A percentile compares a stretch with the other conserved stretches of the same genome.
These are phyloP conservation scores for Crocuta crocuta DNA, from an alignment of 2,113 vertebrate genomes.

Conservation along the genomic window DNA sequence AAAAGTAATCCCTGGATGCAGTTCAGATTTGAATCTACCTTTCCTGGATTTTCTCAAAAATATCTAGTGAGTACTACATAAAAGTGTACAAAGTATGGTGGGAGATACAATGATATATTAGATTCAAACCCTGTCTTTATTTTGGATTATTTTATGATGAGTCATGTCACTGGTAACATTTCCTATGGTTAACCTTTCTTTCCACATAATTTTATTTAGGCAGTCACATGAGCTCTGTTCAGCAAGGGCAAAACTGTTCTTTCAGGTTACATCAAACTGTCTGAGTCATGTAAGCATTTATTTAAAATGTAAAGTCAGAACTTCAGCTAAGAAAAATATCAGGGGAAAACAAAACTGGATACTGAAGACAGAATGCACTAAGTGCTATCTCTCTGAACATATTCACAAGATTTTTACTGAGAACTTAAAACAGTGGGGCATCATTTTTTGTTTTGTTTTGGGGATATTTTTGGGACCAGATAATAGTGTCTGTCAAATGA, in stretches of 20 bases:
- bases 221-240: background rate
- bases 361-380: background rate
- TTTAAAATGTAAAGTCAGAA: conserved; percentile 64
- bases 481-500: background rate
- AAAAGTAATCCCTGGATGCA: background rate
- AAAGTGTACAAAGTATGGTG: background rate
- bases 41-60: background rate
- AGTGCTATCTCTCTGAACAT: background rate
- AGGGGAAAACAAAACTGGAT: background rate
- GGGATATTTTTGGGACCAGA: background rate
- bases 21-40: background rate
- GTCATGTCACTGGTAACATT: background rate
- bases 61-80: background rate
- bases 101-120: background rate
- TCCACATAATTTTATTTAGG: conserved; percentile 9
- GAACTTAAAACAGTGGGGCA: background rate
- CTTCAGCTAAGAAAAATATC: conserved; percentile 1
- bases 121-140: background rate
- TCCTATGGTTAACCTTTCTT: background rate
- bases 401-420: conserved; percentile 13
- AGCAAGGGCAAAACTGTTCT: background rate
- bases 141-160: background rate
- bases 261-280: conserved; percentile 34
- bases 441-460: background rate
- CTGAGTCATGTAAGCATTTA: conserved; percentile 22